Base-by-base conservation (phyloP, 2,888 invertebrate genomes). In the Mystacides longicornis region DNA sequence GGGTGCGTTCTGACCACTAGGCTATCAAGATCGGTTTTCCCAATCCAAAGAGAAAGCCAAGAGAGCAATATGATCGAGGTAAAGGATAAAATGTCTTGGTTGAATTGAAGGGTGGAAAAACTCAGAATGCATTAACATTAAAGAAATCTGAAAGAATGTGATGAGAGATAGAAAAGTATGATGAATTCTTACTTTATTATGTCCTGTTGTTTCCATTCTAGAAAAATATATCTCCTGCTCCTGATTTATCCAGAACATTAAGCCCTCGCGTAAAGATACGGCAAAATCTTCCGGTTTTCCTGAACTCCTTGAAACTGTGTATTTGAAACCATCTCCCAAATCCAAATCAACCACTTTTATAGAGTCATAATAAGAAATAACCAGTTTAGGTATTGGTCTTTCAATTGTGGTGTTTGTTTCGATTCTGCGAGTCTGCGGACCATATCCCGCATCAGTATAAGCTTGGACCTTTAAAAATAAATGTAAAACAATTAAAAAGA, bases 241-340 rank as follows among this genome's bases (percentile, higher is more conserved):
- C 64, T 87, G 83, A 65, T 92, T 89, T 14, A 91, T 81, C 93
- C 93, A 94, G 64, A 87, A 87, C 3, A 92, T 74, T 20, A 84
- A 80, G 54, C 84, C 81, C 65, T 91, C 91, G 63, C 81, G 81
- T 2, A 85, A 81, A 37, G 86, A 75, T 58, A 82, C 81, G 7
- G 82, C 78, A 56, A 91, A 77, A 65, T 87, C 86, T 9, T 85
- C 76, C 0, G 88, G 86, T 54, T 82, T 82, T 5, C 83, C 82
- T 5, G 82, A 81, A 37, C 81, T 83, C 56, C 83, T 79, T 9
- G 84, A 70, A 47, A 83, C 73, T 20, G 66, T 63, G 46, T 66
- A 60, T 1, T 76, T 81, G 60, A 79, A 77, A 49, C 81, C 81
- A 3, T 76, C 76, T 23, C 83, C 80, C 2, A 83, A 78, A 65